A percentile compares a stretch with the other conserved stretches of the same genome.
Conservation (phyloP, 2,888 invertebrate genomes). For the Acutogordius australiensis region DNA sequence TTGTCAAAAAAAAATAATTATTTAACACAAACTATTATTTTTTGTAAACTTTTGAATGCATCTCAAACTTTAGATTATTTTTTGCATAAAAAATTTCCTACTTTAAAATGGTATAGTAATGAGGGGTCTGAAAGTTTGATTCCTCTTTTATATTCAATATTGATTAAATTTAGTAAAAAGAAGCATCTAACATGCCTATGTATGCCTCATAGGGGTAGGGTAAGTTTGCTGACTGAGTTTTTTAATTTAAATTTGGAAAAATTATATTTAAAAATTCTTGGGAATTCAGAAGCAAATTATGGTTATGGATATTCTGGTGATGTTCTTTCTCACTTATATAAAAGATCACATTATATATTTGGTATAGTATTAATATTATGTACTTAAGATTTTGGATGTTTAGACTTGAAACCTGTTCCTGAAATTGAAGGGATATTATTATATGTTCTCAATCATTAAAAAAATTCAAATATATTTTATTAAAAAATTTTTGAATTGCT, state of each 20-base stretch:
- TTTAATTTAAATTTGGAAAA: conserved; percentile 51
- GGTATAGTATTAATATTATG: no score
- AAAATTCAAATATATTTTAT: no score
- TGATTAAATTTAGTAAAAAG: conserved; percentile 16
- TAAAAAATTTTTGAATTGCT: no score
- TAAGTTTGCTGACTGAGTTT: conserved; percentile 53
- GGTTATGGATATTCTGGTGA: neutral
- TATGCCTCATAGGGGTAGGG: conserved; percentile 73
- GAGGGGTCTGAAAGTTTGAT: conserved; percentile 81
- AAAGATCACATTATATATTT: neutral
- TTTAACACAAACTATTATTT: neutral
- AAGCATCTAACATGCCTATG: conserved; percentile 30
- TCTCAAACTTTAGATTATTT: conserved; percentile 58
- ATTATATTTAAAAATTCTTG: conserved; percentile 45
- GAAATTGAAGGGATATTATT: no score
- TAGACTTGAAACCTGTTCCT: no score
- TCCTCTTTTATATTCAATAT: conserved; percentile 39
- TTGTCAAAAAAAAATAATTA: no score
- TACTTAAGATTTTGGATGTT: no score
- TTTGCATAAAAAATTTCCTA: conserved; percentile 56
- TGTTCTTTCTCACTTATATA: neutral
- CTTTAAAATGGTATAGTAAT: conserved; percentile 70
- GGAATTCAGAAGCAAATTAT: conserved; percentile 12
- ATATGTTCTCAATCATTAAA: no score
- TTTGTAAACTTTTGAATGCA: neutral